Conservation (phyloP, 2,797 vertebrate genomes). For the Crenuchus spilurus region DNA sequence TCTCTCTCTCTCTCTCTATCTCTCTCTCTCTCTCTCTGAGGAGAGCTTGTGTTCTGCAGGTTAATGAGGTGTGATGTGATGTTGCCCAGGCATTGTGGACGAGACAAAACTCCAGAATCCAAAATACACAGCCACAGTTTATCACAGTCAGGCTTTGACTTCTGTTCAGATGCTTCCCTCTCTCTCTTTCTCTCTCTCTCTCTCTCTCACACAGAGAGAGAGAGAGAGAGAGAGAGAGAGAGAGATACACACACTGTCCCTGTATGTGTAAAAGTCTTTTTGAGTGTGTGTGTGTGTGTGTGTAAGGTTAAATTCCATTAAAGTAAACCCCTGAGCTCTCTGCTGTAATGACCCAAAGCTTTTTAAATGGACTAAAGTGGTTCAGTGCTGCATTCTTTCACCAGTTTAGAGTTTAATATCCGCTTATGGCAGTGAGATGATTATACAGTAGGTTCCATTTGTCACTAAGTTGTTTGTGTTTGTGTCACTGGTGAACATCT, state of each 20-base stretch:
- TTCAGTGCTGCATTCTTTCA: background rate
- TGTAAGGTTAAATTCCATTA: conserved; percentile 68
- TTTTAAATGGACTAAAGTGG: background rate
- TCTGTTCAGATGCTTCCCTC: background rate
- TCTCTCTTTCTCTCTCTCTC: background rate
- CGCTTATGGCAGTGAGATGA: background rate
- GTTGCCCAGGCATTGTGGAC: background rate
- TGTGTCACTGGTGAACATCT: too few species aligned
- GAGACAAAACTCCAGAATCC: background rate
- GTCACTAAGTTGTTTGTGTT: conserved; percentile 41
- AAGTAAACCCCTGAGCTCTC: too few species aligned
- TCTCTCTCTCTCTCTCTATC: background rate
- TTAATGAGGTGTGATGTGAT: conserved; percentile 7
- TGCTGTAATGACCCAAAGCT: conserved; percentile 15
- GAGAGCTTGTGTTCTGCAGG: background rate
- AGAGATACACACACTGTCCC: conserved; percentile 79
- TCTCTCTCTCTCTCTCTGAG: background rate
- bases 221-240: conserved; percentile 65
- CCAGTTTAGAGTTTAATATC: background rate
- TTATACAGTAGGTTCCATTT: background rate
- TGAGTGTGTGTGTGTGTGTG: conserved; percentile 66
- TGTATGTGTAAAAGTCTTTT: conserved; percentile 56
- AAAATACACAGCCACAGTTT: background rate
- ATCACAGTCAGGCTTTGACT: background rate
- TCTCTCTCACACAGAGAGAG: conserved; percentile 66